phyloP scores from a whole-genome alignment of 2,888 invertebrate genomes.

The Phyllotreta cruciferae region DNA sequence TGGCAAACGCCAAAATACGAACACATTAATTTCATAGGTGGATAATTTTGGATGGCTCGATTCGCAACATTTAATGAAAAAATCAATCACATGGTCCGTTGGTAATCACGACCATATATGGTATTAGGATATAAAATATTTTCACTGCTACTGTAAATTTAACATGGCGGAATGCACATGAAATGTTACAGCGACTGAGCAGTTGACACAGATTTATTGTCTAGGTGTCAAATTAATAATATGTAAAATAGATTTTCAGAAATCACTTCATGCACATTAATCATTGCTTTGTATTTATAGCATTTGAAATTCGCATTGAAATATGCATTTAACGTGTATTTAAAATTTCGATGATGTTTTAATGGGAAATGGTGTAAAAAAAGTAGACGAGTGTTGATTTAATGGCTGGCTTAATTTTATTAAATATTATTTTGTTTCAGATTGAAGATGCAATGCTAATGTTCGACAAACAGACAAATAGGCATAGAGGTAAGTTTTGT shows the following conservation, averaged over 20 bases:
- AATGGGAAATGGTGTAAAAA: conserved; percentile 4
- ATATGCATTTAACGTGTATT: conserved; percentile 15
- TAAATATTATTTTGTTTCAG: conserved; percentile 72
- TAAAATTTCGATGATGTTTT: conserved; percentile 12
- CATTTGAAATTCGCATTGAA: conserved; percentile 12
- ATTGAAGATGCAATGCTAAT: conserved; percentile 99
- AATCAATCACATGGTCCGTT: conserved; percentile 32
- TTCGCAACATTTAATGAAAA: conserved; percentile 28
- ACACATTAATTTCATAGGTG: conserved; percentile 47
- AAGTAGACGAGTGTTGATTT: neutral
- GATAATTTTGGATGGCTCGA: conserved; percentile 41
- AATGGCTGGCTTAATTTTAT: neutral
- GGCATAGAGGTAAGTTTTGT: conserved; percentile 96
- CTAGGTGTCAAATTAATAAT: conserved; percentile 34
- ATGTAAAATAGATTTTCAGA: conserved; percentile 27
- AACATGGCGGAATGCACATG: conserved; percentile 29
- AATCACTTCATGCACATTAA: conserved; percentile 27
- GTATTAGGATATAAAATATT: conserved; percentile 34
- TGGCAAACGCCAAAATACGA: conserved; percentile 43
- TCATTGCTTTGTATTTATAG: conserved; percentile 21
- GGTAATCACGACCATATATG: conserved; percentile 23
- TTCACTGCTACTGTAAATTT: conserved; percentile 30
- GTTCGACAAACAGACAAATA: conserved; percentile 99
- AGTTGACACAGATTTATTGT: conserved; percentile 33
- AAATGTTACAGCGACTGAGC: conserved; percentile 30